Evolutionary conservation across 2,888 invertebrate genomes (phyloP), one percentile per base, ranked within the genome.

Genomic region (Sthenelais limicola): DNA sequence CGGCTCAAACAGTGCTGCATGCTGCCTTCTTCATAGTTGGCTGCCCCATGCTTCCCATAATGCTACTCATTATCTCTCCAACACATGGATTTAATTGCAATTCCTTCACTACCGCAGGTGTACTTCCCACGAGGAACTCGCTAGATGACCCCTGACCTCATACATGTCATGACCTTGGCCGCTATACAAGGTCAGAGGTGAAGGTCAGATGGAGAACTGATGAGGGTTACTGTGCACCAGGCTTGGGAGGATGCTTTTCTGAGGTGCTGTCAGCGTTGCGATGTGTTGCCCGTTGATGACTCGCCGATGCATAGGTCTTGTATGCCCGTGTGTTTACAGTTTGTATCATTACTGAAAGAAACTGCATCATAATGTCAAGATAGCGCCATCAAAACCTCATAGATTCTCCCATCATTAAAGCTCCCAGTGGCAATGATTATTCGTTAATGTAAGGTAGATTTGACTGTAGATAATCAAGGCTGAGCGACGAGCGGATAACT

Each of bases 1-100:
- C 18, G 56, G 56, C 32, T 33, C 30, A 43, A 56, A 56, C 33
- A 56, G 56, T 56, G 32, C 56, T 56, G n/a, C n/a, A n/a, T n/a
- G 56, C 56, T 56, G 56, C 56, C 30, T 56, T n/a, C n/a, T n/a
- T n/a, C n/a, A n/a, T n/a, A n/a, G n/a, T 56, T 32, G 56, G 56
- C 56, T 33, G 32, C 43, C 12, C n/a, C 12, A 30, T 21, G 12
- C 32, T 24, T 32, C 30, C 3, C 56, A 32, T 33, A 24, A 12
- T 12, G 32, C 30, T 33, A 56, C 56, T 32, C 33, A 56, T 56
- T 56, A 56, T 24, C 56, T 12, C 32, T 33, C 30, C 32, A 56
- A 56, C 56, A 56, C 56, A 56, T 56, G 56, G 56, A 30, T 56
- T 56, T 56, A 56, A 56, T 56, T 56, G 56, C 32, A 56, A 56